These are phyloP conservation scores for Micronycteris hirsuta DNA, from an alignment of 2,113 vertebrate genomes.

Conservation along the genomic window DNA sequence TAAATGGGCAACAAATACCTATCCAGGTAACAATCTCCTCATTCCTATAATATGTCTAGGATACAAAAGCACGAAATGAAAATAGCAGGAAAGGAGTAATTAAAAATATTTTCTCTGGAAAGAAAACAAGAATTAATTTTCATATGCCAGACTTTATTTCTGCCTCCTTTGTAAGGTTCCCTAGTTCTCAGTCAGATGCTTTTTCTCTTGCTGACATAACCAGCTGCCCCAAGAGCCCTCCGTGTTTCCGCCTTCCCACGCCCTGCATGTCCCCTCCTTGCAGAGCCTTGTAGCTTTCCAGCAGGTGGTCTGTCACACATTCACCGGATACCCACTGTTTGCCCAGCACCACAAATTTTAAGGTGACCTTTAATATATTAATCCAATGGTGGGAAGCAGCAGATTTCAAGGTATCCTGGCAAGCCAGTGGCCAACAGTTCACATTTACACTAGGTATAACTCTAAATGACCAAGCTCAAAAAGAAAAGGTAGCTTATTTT, in stretches of 20 bases:
- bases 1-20: background rate
- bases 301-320: background rate
- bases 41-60: background rate
- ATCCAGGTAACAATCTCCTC: background rate
- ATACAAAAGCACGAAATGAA: background rate
- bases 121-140: background rate
- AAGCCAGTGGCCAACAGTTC: background rate
- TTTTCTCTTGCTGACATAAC: background rate
- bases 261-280: accelerated
- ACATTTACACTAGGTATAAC: background rate
- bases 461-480: background rate
- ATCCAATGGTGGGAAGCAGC: background rate
- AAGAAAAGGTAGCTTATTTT: background rate
- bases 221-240: background rate
- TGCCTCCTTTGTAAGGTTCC: background rate
- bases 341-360: background rate
- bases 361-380: background rate
- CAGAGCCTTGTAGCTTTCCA: background rate
- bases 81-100: background rate
- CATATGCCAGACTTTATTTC: background rate
- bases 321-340: background rate
- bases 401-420: background rate
- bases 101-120: background rate
- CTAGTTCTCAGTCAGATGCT: background rate
- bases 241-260: background rate